Evolutionary conservation across 2,888 invertebrate species (phyloP).

Genomic region (Osedax frankpressi): DNA sequence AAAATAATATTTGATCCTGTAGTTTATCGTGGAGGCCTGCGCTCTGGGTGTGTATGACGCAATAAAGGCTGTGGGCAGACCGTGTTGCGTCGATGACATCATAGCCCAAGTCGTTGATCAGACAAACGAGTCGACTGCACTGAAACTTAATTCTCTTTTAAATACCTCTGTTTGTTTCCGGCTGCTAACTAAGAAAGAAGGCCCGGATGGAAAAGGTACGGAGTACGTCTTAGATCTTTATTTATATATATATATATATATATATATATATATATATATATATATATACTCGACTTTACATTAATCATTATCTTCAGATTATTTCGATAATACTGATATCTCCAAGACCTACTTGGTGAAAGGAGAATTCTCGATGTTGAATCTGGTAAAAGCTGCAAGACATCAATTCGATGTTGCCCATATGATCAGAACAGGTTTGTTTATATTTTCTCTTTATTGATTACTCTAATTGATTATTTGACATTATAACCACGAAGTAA

Average conservation of each 20-base stretch:
- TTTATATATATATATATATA: not conserved
- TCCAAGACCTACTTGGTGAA: not conserved
- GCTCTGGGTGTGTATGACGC: not conserved
- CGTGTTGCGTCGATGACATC: not conserved
- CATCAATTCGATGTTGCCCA: not conserved
- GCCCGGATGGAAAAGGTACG: no score
- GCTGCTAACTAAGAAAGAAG: not conserved
- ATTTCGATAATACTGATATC: not conserved
- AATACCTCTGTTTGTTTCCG: not conserved
- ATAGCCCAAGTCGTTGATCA: not conserved
- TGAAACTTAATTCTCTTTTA: not conserved
- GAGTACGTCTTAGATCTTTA: no score
- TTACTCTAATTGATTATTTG: no score
- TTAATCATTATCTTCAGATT: not conserved
- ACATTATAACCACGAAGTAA: no score
- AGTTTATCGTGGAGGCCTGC: not conserved
- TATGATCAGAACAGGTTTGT: not conserved
- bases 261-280: not conserved
- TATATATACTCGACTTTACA: not conserved
- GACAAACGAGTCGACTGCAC: not conserved
- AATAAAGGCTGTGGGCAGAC: not conserved
- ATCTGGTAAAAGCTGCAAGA: not conserved
- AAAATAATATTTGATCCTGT: no score
- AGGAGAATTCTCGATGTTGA: not conserved
- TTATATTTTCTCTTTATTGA: no score